Evolutionary conservation across 2,113 vertebrate species (phyloP), one percentile per base, ranked within the genome.

Genomic region (Propithecus coquereli): DNA sequence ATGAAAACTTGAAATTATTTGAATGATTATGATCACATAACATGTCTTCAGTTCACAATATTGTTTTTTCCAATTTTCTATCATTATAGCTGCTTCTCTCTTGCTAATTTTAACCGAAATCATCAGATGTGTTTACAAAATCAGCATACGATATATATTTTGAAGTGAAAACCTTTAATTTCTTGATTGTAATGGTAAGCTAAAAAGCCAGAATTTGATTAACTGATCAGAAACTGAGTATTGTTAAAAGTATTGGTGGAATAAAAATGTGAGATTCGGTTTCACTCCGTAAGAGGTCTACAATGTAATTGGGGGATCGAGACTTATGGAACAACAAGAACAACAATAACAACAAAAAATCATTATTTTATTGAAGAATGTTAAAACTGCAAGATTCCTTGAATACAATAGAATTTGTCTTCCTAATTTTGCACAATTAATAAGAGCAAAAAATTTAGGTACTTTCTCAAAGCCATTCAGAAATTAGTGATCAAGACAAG

Each of bases 81-180:
- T 11, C 20, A 86, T 81, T 91, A 37, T 70, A 74, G 37, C 16
- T 80, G 0, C 17, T 59, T 17, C 47, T 83, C 5, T 45, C 43
- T 74, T 95, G 63, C 27, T 80, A 96, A 63, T 52, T 40, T 87
- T 87, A 23, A 82, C 25, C 81, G 16, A 91, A 93, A 59, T 82
- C 23, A 34, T 65, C 34, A 40, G 52, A 45, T 91, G 2, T 20
- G 63, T 52, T 89, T 86, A 77, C 4, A 92, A 83, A 88, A 37
- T 85, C 27, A 57, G 8, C 37, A 86, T 83, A 77, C 2, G 73
- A n/a, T 54, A 23, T 17, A 8, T 37, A 73, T 40, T 88, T 94
- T 88, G 30, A 91, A 59, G 2, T 66, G 34, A 96, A 80, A 95
- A 52, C 3, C 4, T 93, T 66, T 66, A 32, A 86, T 80, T 80